These are phyloP conservation scores for Anseranas semipalmata DNA, from an alignment of 2,113 vertebrate genomes.

Conservation along the genomic window DNA sequence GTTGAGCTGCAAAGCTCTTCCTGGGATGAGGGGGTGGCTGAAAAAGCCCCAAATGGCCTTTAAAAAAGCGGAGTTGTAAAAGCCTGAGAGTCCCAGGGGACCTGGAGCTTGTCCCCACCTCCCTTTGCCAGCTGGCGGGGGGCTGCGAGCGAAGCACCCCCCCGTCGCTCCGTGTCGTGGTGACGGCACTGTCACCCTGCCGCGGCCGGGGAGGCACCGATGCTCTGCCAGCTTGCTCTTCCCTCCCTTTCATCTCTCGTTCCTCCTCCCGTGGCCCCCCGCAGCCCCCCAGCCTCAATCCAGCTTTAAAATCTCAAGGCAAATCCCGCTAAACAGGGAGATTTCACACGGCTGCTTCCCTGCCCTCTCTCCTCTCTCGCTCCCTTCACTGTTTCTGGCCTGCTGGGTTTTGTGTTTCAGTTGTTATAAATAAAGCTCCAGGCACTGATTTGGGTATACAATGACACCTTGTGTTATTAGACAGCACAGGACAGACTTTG, in stretches of 20 bases:
- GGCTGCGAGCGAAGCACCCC: background rate
- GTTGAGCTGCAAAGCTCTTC: background rate
- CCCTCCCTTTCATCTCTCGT: background rate
- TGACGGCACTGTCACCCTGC: background rate
- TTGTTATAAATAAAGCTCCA: conserved; percentile 73
- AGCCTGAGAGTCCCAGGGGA: background rate
- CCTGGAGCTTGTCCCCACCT: background rate
- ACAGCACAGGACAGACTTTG: conserved; percentile 60
- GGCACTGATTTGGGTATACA: conserved; percentile 74
- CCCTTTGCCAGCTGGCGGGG: background rate
- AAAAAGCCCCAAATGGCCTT: background rate
- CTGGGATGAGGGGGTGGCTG: background rate
- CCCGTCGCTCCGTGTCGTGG: background rate
- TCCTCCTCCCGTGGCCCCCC: background rate
- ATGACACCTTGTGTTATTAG: conserved; percentile 74
- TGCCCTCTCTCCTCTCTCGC: background rate
- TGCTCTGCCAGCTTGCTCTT: background rate
- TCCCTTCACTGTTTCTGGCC: conserved; percentile 31
- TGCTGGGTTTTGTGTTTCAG: conserved; percentile 67
- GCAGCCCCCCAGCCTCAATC: background rate
- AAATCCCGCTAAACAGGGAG: conserved; percentile 50
- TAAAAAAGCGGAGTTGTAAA: background rate
- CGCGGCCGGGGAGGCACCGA: background rate
- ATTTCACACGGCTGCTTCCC: background rate
- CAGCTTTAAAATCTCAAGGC: conserved; percentile 9